Conservation (phyloP, 2,888 invertebrate genomes). For the Drosophila demipolita region DNA sequence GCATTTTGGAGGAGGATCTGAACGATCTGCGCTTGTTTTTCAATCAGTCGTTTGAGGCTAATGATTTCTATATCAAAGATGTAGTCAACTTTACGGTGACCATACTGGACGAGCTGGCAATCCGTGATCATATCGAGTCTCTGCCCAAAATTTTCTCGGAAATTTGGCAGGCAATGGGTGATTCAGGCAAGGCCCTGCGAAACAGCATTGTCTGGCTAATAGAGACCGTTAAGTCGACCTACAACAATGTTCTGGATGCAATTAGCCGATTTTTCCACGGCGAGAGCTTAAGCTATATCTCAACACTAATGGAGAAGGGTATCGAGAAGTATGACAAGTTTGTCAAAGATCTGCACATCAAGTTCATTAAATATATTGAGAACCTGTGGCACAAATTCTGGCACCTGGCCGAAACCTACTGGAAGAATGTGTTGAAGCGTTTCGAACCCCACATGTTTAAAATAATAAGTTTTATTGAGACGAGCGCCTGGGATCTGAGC, state of each 20-base stretch:
- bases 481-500: slow-evolving; percentile 90
- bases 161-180: slow-evolving; percentile 94
- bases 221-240: slow-evolving; percentile 88
- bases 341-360: slow-evolving; percentile 90
- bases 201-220: slow-evolving; percentile 91
- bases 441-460: slow-evolving; percentile 92
- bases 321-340: slow-evolving; percentile 92
- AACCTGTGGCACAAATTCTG: slow-evolving; percentile 90
- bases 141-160: slow-evolving; percentile 92
- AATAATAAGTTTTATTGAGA: slow-evolving; percentile 91
- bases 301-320: slow-evolving; percentile 88
- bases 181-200: slow-evolving; percentile 91
- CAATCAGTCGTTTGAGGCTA: slow-evolving; percentile 91
- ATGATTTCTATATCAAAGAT: slow-evolving; percentile 94
- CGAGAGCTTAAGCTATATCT: slow-evolving; percentile 90
- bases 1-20: slow-evolving; percentile 88
- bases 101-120: slow-evolving; percentile 91
- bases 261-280: slow-evolving; percentile 90
- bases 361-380: slow-evolving; percentile 89
- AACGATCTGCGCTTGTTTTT: slow-evolving; percentile 88
- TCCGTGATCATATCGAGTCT: slow-evolving; percentile 91
- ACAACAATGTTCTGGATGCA: slow-evolving; percentile 89
- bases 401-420: slow-evolving; percentile 88
- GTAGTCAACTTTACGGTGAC: slow-evolving; percentile 89
- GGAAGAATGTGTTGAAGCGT: slow-evolving; percentile 90